Evolutionary conservation across 2,888 invertebrate species (phyloP).

Genomic region (Gortyna flavago): DNA sequence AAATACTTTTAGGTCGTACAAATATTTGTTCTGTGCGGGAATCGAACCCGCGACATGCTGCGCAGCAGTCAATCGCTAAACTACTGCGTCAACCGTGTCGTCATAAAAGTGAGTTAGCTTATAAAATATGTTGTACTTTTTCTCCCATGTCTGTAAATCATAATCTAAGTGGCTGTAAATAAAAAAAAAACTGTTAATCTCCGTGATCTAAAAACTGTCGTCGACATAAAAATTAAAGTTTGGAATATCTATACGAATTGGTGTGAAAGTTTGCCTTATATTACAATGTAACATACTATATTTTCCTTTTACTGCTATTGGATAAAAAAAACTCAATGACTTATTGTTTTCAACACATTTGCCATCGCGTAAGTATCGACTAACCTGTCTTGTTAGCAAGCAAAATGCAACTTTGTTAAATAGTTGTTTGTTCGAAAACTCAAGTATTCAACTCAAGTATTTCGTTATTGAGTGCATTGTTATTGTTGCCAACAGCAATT

Average conservation of each 20-base stretch:
- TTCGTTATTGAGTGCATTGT: constrained; percentile 54
- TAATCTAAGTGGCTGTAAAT: background rate
- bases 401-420: constrained; percentile 24
- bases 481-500: constrained; percentile 58
- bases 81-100: no score
- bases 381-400: constrained; percentile 17
- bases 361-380: background rate
- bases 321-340: background rate
- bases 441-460: constrained; percentile 31
- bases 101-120: no score
- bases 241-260: background rate
- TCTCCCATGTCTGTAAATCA: no score
- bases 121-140: background rate
- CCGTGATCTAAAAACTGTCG: constrained; percentile 4
- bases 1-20: no score
- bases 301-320: background rate
- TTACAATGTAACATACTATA: background rate
- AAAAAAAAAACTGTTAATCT: background rate
- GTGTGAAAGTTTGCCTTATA: background rate
- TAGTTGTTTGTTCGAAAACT: constrained; percentile 46
- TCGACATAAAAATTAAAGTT: background rate
- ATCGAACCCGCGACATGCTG: no score
- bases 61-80: no score
- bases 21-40: no score
- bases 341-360: background rate